Evolutionary conservation across 1,140 invertebrate species (phyloP).

Genomic region (Trissolcus basalis): DNA sequence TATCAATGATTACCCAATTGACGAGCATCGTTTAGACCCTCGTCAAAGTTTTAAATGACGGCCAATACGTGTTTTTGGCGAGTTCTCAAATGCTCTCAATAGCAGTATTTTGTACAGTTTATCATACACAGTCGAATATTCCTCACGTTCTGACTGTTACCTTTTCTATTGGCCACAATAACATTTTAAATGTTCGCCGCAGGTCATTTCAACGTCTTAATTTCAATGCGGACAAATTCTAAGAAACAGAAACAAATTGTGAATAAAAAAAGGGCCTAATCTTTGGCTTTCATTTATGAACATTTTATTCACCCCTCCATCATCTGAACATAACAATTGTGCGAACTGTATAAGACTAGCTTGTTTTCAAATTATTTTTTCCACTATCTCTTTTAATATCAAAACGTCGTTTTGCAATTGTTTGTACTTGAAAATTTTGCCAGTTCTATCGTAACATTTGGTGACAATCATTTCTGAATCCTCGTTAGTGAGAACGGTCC

Average conservation of each 20-base stretch:
- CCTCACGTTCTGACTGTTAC: constrained; percentile 33
- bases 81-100: constrained; percentile 3
- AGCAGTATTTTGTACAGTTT: constrained; percentile 17
- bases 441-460: constrained; percentile 19
- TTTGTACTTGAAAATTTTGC: constrained; percentile 55
- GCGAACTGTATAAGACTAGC: not conserved
- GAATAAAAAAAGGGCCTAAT: constrained; percentile 8
- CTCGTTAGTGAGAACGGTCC: constrained; percentile 53
- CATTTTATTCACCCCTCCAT: constrained; percentile 5
- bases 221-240: constrained; percentile 23
- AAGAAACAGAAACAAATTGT: constrained; percentile 17
- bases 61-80: constrained; percentile 22
- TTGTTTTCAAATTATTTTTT: constrained; percentile 12
- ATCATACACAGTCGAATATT: constrained; percentile 22
- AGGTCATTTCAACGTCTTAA: constrained; percentile 14
- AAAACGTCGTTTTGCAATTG: constrained; percentile 57
- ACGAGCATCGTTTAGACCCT: constrained; percentile 2
- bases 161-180: constrained; percentile 35
- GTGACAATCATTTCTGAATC: constrained; percentile 16
- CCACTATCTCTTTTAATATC: constrained; percentile 56
- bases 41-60: constrained; percentile 3
- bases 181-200: constrained; percentile 11
- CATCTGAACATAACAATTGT: not conserved
- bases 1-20: not conserved
- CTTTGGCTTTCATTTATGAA: constrained; percentile 2